Evolutionary conservation across 2,888 invertebrate genomes (phyloP), one percentile per base, ranked within the genome.

Genomic region (Ischnus inquisitorius): DNA sequence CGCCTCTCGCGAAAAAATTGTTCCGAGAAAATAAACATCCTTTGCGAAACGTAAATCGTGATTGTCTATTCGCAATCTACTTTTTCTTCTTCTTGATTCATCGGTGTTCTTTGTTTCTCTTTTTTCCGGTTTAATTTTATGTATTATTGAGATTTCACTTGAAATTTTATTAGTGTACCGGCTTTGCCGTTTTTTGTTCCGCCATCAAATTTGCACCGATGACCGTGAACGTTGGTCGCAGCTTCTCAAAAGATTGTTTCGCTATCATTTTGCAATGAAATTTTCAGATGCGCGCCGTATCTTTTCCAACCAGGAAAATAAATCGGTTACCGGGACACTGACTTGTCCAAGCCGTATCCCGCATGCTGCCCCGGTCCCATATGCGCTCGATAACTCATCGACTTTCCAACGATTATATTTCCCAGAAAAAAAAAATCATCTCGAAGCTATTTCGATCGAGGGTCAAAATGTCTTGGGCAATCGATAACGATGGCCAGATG

Each of bases 271-370:
- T 68, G 16, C 6, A 14, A 16, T 51, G 3, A 46, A 0, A 51
- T 67, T 79, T 82, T 67, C 68, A 82, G 82, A 39, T 82, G 82
- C 51, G 41, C 46, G 10, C 8, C 39, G 8, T n/a, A n/a, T n/a
- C n/a, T 54, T 79, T 71, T 34, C 54, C 14, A 25, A 8, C 19
- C 14, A 16, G 79, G 74, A 10, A 67, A 75, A 51, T 3, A 57
- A 5, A 16, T 48, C 28, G 74, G 57, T 6, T 39, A 51, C 48
- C 71, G 28, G 12, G 41, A 79, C 3, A 46, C 10, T 16, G 78
- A 82, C 25, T 12, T 48, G 28, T 25, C 57, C 10, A 60, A 67
- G 54, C 64, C 54, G 34, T 79, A 51, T 22, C 79, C 79, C n/a
- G 43, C 76, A 16, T 81, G 81, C 41, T 78, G 78, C 51, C 12